phyloP scores from a whole-genome alignment of 2,888 invertebrate genomes.

The Phaedon cochleariae region DNA sequence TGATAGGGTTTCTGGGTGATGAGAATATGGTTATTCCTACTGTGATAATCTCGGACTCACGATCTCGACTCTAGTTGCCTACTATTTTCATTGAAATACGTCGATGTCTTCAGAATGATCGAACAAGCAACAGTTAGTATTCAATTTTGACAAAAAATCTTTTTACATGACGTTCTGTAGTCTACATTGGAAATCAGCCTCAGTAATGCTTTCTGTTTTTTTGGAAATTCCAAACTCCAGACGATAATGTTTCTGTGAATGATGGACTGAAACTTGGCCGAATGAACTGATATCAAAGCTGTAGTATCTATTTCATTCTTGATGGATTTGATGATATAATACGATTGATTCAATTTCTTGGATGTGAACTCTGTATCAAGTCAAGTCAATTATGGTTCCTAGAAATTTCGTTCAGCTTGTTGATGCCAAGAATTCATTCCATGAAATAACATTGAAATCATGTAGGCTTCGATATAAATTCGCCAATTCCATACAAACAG shows the following conservation, averaged over 20 bases:
- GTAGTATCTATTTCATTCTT: neutral
- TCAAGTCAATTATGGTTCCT: neutral
- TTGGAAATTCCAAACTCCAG: neutral
- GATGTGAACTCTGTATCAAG: neutral
- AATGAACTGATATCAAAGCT: neutral
- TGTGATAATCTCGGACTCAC: neutral
- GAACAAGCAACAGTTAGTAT: neutral
- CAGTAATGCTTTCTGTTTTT: neutral
- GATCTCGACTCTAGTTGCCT: neutral
- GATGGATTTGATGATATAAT: neutral
- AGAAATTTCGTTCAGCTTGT: neutral
- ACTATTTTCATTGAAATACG: neutral
- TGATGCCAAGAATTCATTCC: neutral
- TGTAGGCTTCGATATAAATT: neutral
- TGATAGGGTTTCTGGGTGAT: neutral
- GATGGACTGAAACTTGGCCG: neutral
- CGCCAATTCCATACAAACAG: too few species aligned
- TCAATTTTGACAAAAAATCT: neutral
- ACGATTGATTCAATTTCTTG: conserved; percentile 3
- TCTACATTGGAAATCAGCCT: neutral
- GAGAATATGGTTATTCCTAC: neutral
- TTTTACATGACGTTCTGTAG: neutral
- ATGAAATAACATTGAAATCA: neutral
- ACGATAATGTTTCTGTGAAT: neutral
- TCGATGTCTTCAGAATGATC: neutral